phyloP scores from a whole-genome alignment of 2,888 invertebrate species.

The Polylopha cassiicola region DNA sequence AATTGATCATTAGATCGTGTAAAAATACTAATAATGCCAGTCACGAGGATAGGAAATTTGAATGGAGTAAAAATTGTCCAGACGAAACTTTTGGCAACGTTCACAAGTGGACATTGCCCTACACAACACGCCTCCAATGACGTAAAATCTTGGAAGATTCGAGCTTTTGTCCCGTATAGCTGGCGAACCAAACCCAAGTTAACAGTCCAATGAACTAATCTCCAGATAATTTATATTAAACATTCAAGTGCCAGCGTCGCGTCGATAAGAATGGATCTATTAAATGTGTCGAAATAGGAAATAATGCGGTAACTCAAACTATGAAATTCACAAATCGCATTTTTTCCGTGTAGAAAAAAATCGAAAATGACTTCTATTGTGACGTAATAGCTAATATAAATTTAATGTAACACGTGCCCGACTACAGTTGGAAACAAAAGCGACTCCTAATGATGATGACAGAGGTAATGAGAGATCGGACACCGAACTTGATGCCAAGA shows the following conservation, averaged over 20 bases:
- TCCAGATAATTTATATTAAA: no score
- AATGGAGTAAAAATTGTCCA: slow-evolving; percentile 10
- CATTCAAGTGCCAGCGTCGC: no score
- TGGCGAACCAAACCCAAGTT: no score
- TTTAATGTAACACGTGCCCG: slow-evolving; percentile 14
- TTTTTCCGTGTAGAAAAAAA: not conserved
- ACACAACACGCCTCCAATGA: slow-evolving; percentile 51
- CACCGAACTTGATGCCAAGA: slow-evolving; percentile 17
- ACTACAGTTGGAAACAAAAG: slow-evolving; percentile 22
- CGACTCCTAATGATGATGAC: slow-evolving; percentile 30
- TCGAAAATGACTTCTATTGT: slow-evolving; percentile 7
- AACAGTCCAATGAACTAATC: no score
- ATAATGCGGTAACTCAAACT: no score
- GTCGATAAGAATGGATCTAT: no score
- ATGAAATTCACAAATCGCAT: no score
- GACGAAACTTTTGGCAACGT: slow-evolving; percentile 38
- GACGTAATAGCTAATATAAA: slow-evolving; percentile 10
- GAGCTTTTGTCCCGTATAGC: slow-evolving; percentile 6
- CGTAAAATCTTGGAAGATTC: slow-evolving; percentile 32
- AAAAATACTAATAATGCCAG: no score
- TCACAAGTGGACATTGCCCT: slow-evolving; percentile 44
- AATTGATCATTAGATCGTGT: no score
- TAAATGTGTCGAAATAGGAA: no score
- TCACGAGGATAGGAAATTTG: no score
- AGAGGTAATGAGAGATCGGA: slow-evolving; percentile 24